phyloP scores from a whole-genome alignment of 2,888 invertebrate species.

The Abscondita cerata region DNA sequence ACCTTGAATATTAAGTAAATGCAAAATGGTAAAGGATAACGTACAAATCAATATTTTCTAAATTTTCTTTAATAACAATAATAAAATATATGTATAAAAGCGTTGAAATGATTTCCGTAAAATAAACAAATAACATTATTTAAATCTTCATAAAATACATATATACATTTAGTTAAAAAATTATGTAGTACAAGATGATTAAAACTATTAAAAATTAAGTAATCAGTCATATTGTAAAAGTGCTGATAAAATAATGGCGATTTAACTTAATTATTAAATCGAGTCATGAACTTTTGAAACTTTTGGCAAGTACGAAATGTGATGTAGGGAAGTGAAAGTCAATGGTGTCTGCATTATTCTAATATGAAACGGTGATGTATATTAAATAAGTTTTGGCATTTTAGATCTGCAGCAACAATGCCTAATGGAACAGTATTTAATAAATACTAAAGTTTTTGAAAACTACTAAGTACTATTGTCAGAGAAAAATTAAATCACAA shows the following conservation, averaged over 20 bases:
- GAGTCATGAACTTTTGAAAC: background rate
- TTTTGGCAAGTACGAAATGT: too few species aligned
- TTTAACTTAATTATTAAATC: too few species aligned
- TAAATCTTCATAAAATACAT: constrained; percentile 33
- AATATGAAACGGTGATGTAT: too few species aligned
- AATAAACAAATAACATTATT: constrained; percentile 32
- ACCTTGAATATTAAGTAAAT: too few species aligned
- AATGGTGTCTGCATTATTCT: too few species aligned
- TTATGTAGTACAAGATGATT: constrained; percentile 5
- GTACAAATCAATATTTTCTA: constrained; percentile 23
- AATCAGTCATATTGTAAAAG: background rate
- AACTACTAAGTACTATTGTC: background rate
- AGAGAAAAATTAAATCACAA: constrained; percentile 17
- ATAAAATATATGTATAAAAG: constrained; percentile 33
- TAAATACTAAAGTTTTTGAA: background rate
- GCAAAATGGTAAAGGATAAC: too few species aligned
- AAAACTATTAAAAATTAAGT: background rate
- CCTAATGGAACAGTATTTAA: background rate
- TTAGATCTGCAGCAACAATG: too few species aligned
- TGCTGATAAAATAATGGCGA: too few species aligned
- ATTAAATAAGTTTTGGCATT: too few species aligned
- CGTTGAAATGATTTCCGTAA: constrained; percentile 22
- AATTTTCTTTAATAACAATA: constrained; percentile 31
- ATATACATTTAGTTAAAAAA: constrained; percentile 15
- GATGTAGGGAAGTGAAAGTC: too few species aligned